Conservation (phyloP, 2,797 vertebrate species). For the Choloepus didactylus region DNA sequence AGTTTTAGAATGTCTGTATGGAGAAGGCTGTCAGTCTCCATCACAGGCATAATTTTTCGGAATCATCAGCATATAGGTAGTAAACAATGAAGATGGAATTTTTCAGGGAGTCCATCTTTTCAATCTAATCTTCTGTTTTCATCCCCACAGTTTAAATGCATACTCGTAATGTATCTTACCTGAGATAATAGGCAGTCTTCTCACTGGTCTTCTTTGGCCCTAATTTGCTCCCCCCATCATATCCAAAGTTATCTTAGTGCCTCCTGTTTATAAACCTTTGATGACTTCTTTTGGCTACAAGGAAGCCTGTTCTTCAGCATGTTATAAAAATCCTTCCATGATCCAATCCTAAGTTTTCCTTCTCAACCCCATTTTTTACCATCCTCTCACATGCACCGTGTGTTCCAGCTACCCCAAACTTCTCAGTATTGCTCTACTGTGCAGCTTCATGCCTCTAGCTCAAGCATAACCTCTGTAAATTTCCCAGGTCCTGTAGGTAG, state of each 20-base stretch:
- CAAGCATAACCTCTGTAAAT: conserved; percentile 41
- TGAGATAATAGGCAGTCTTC: neutral
- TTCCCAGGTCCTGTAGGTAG: neutral
- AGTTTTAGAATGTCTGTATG: neutral
- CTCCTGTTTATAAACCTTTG: conserved; percentile 34
- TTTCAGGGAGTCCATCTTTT: conserved; percentile 43
- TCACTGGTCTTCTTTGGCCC: neutral
- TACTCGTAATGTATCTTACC: neutral
- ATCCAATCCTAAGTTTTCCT: neutral
- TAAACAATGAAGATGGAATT: neutral
- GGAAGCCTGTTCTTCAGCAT: neutral
- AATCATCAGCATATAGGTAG: neutral
- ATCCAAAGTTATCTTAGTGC: neutral
- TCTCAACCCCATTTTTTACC: neutral
- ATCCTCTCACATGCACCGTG: neutral
- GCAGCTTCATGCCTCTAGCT: neutral
- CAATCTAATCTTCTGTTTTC: neutral
- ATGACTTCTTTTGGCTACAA: neutral
- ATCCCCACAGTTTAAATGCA: neutral
- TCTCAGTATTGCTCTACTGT: neutral
- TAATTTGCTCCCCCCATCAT: neutral
- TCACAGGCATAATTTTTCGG: neutral
- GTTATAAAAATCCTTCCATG: neutral
- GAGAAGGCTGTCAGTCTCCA: neutral
- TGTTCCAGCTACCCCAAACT: neutral